A percentile compares a stretch with the other conserved stretches of the same genome.
phyloP scores from a whole-genome alignment of 2,888 invertebrate species.

The Mamestra brassicae region DNA sequence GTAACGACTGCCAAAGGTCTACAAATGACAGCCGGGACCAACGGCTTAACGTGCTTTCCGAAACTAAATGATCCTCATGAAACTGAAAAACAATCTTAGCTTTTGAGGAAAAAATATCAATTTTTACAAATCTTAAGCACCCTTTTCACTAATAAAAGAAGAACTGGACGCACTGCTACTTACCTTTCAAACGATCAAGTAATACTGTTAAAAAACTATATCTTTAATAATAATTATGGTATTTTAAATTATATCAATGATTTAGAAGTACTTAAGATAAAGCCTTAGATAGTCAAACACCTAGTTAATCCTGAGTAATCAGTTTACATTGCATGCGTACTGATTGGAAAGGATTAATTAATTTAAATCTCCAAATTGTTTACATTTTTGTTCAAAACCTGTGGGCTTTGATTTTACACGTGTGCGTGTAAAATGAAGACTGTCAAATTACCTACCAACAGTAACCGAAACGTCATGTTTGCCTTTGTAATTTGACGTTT shows the following conservation, averaged over 20 bases:
- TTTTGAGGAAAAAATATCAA: neutral
- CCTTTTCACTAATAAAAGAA: neutral
- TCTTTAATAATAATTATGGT: neutral
- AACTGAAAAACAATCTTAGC: neutral
- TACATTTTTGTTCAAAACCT: neutral
- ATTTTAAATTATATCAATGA: neutral
- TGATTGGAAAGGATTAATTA: constrained; percentile 32
- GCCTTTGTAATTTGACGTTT: no score
- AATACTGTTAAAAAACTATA: neutral
- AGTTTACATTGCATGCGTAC: constrained; percentile 9
- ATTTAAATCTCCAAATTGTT: constrained; percentile 14
- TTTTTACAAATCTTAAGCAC: neutral
- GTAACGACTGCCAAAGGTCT: no score
- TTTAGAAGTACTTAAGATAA: constrained; percentile 29
- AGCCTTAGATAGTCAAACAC: constrained; percentile 14
- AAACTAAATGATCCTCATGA: neutral
- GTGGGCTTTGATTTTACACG: no score
- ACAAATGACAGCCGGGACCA: no score
- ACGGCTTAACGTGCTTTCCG: no score
- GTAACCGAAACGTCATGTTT: no score
- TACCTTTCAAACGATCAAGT: constrained; percentile 35
- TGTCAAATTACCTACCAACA: no score
- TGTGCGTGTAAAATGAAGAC: no score
- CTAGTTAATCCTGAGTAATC: constrained; percentile 31
- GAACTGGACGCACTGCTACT: constrained; percentile 8